phyloP scores from a whole-genome alignment of 2,797 vertebrate genomes.

The Bryconaethiops microstoma region DNA sequence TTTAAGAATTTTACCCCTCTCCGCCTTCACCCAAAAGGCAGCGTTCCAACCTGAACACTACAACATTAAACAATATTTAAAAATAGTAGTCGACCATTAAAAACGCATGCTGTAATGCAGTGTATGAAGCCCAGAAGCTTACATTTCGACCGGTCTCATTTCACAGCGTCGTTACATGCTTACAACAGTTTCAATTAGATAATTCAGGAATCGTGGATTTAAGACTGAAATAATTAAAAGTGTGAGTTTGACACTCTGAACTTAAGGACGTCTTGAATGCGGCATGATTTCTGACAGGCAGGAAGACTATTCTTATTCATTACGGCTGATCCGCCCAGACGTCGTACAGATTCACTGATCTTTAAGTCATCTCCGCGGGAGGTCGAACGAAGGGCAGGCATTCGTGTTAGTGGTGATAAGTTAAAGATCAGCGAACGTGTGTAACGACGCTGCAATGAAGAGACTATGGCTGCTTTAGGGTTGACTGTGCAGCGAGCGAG shows the following conservation, averaged over 20 bases:
- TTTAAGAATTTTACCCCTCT: neutral
- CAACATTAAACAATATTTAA: too few species aligned
- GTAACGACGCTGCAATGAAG: slow-evolving; percentile 41
- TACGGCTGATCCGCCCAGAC: neutral
- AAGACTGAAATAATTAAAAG: too few species aligned
- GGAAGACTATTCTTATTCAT: neutral
- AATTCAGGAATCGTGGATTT: too few species aligned
- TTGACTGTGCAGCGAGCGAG: slow-evolving; percentile 4
- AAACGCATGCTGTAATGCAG: too few species aligned
- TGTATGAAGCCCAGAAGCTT: too few species aligned
- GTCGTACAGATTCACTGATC: slow-evolving; percentile 3
- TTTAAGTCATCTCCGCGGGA: neutral
- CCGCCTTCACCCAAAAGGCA: too few species aligned
- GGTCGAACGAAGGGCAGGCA: neutral
- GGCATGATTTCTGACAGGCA: neutral
- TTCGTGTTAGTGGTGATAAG: neutral
- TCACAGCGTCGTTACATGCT: too few species aligned
- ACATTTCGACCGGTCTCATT: too few species aligned
- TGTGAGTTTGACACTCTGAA: too few species aligned
- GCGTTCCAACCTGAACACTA: too few species aligned
- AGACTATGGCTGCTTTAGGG: slow-evolving; percentile 30
- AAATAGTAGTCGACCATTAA: too few species aligned
- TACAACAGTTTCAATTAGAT: too few species aligned
- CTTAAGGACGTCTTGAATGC: neutral
- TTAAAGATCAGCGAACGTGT: neutral